These are phyloP conservation scores for Bufo gargarizans DNA, from an alignment of 2,113 vertebrate species.

Conservation along the genomic window DNA sequence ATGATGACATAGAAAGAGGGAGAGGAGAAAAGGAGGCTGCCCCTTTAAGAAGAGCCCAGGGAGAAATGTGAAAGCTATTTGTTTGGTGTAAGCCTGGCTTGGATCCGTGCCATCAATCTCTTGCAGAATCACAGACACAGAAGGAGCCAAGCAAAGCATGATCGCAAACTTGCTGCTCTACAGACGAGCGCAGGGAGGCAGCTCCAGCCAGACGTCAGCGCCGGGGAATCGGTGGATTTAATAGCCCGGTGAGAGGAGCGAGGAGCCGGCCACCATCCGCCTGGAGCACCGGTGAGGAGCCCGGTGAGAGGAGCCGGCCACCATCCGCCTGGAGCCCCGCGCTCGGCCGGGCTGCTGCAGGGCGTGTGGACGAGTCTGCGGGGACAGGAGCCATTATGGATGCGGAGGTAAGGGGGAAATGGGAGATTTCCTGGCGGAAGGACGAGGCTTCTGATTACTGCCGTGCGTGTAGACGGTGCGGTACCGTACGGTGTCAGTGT, in stretches of 20 bases:
- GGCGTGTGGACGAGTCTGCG: conserved; percentile 25
- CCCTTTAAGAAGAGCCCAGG: conserved; percentile 54
- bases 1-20: background rate
- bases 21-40: background rate
- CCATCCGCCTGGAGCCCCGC: background rate
- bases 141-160: conserved; percentile 53
- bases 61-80: conserved; percentile 56
- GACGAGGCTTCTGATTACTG: background rate
- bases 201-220: conserved; percentile 40
- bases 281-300: too few relatives aligned
- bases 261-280: background rate
- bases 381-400: conserved; percentile 48
- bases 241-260: conserved; percentile 15
- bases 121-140: conserved; percentile 55
- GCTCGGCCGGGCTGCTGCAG: background rate
- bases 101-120: conserved; percentile 56
- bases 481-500: background rate
- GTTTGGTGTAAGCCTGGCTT: conserved; percentile 54
- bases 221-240: conserved; percentile 49
- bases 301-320: background rate
- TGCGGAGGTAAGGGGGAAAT: conserved; percentile 29
- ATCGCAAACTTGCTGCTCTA: conserved; percentile 54
- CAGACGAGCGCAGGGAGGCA: conserved; percentile 35
- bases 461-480: background rate
- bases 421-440: too few relatives aligned